phyloP scores from a whole-genome alignment of 2,888 invertebrate species.

The Himalopsyche kuldschensis region DNA sequence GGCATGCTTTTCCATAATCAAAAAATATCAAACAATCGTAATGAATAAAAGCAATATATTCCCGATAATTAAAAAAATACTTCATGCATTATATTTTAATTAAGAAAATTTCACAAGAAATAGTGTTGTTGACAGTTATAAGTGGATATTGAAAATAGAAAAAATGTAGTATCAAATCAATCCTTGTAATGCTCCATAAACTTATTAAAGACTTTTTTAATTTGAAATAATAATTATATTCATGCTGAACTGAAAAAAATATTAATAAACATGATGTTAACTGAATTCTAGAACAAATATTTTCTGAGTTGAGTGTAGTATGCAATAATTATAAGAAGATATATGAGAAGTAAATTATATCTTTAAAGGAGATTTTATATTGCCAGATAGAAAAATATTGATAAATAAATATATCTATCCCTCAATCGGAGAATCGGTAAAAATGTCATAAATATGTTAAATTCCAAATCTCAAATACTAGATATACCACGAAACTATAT shows the following conservation, averaged over 20 bases:
- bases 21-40: conserved; percentile 36
- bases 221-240: background rate
- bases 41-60: conserved; percentile 36
- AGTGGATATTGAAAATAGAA: conserved; percentile 7
- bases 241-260: background rate
- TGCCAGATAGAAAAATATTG: background rate
- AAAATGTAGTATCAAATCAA: background rate
- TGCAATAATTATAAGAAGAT: background rate
- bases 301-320: background rate
- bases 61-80: conserved; percentile 29
- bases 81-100: conserved; percentile 32
- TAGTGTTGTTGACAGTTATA: conserved; percentile 12
- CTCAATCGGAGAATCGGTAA: background rate
- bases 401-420: background rate
- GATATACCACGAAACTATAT: background rate
- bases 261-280: background rate
- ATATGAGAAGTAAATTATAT: background rate
- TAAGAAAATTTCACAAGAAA: background rate
- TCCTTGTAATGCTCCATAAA: background rate
- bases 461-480: background rate
- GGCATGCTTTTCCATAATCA: conserved; percentile 37
- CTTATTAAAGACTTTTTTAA: background rate
- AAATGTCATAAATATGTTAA: background rate
- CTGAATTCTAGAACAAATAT: background rate
- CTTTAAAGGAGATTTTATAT: background rate